phyloP scores from a whole-genome alignment of 2,113 vertebrate species.

The Atrichornis clamosus region DNA sequence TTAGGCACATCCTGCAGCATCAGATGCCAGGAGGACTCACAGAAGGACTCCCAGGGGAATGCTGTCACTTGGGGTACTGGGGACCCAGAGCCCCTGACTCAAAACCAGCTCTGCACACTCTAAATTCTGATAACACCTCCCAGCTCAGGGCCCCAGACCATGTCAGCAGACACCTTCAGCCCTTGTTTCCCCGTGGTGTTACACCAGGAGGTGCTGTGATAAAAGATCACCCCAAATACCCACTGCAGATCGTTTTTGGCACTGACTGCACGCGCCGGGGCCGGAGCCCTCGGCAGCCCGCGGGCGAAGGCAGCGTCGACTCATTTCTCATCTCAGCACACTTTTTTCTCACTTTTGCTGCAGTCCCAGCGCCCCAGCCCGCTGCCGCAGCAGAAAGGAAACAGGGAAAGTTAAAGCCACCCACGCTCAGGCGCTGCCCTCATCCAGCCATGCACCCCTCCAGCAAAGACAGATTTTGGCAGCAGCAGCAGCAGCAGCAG shows the following conservation, averaged over 20 bases:
- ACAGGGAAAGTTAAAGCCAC: constrained; percentile 66
- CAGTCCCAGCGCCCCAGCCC: background rate
- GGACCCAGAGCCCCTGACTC: background rate
- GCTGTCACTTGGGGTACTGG: rapidly evolving
- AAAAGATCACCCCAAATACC: background rate
- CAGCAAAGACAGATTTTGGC: background rate
- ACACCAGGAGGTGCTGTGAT: background rate
- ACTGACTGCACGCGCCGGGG: rapidly evolving
- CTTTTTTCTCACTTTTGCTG: constrained; percentile 64
- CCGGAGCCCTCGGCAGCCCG: background rate
- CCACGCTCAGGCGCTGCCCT: constrained; percentile 4
- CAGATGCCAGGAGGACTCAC: background rate
- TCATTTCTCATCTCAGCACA: constrained; percentile 35
- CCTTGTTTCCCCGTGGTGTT: rapidly evolving
- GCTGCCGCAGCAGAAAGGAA: constrained; percentile 29
- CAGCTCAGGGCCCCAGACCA: rapidly evolving
- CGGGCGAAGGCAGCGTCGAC: background rate
- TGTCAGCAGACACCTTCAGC: background rate
- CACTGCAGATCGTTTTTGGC: background rate
- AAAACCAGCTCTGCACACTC: background rate
- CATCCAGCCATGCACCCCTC: background rate
- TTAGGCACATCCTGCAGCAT: background rate
- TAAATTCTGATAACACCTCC: background rate
- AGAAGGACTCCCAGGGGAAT: background rate
- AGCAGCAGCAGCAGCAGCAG: background rate